Percentiles rank a stretch among this genome's conserved stretches.
Conservation (phyloP, 2,888 invertebrate species). For the Mimachlamys varia region DNA sequence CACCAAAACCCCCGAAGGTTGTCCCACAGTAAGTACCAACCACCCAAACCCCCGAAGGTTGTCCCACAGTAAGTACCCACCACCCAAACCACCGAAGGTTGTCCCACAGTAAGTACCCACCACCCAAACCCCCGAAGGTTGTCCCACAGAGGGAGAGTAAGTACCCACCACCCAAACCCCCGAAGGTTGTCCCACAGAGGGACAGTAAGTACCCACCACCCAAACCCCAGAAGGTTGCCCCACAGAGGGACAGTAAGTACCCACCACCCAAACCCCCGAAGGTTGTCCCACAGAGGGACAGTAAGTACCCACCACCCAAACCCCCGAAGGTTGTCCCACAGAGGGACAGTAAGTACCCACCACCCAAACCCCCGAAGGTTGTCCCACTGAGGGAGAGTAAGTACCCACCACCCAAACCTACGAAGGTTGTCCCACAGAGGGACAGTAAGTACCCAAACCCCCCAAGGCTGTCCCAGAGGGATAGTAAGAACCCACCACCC, state of each 20-base stretch:
- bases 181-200: not conserved
- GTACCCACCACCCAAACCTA: not conserved
- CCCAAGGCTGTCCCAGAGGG: not conserved
- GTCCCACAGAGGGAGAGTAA: not conserved
- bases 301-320: too few relatives aligned
- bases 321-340: too few relatives aligned
- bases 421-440: not conserved
- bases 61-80: too few relatives aligned
- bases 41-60: too few relatives aligned
- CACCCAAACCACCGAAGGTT: too few relatives aligned
- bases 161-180: not conserved
- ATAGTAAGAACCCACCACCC: not conserved
- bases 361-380: constrained; percentile 69
- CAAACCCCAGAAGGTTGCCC: too few relatives aligned
- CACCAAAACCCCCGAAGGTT: too few relatives aligned
- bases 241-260: not conserved
- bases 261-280: too few relatives aligned
- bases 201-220: too few relatives aligned
- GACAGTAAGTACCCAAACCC: not conserved
- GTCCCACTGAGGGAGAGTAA: not conserved
- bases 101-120: too few relatives aligned
- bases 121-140: constrained; percentile 69
- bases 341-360: constrained; percentile 68
- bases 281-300: too few relatives aligned
- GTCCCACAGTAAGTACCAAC: too few relatives aligned